Evolutionary conservation across 2,888 invertebrate species (phyloP).

Genomic region (Hemaris fuciformis): DNA sequence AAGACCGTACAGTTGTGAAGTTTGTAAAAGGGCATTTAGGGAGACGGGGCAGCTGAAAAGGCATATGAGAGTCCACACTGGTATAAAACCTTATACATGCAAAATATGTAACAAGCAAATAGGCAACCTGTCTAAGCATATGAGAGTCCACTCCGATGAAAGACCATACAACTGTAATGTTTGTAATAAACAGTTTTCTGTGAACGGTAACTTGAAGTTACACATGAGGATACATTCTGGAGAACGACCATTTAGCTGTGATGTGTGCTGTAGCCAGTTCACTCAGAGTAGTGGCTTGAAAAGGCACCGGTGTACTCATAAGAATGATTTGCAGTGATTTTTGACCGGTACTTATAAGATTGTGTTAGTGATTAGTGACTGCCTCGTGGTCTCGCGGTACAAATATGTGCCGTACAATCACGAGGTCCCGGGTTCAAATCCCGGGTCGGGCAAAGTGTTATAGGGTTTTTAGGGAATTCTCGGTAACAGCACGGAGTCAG

Average conservation of each 20-base stretch:
- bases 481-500: too few relatives aligned
- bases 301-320: slow-evolving; percentile 48
- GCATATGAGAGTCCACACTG: slow-evolving; percentile 64
- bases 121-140: slow-evolving; percentile 66
- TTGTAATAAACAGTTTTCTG: slow-evolving; percentile 57
- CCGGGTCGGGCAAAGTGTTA: too few relatives aligned
- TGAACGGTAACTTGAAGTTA: slow-evolving; percentile 52
- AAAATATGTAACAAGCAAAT: slow-evolving; percentile 72
- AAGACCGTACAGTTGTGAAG: slow-evolving; percentile 60
- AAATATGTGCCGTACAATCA: too few relatives aligned
- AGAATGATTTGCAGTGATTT: slow-evolving; percentile 11
- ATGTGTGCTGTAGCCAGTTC: slow-evolving; percentile 47
- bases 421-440: too few relatives aligned
- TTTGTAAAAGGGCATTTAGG: slow-evolving; percentile 63
- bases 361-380: too few relatives aligned
- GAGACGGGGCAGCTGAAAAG: slow-evolving; percentile 66
- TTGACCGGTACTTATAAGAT: too few relatives aligned
- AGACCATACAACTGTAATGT: slow-evolving; percentile 49
- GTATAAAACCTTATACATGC: slow-evolving; percentile 66
- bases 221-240: slow-evolving; percentile 56
- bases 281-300: slow-evolving; percentile 52
- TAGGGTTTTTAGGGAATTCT: too few relatives aligned
- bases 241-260: slow-evolving; percentile 47
- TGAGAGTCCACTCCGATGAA: slow-evolving; percentile 61
- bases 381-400: too few relatives aligned